A percentile compares a stretch with the other conserved stretches of the same genome.
These are phyloP conservation scores for Ecliptopera silaceata DNA, from an alignment of 2,888 invertebrate species.

Conservation along the genomic window DNA sequence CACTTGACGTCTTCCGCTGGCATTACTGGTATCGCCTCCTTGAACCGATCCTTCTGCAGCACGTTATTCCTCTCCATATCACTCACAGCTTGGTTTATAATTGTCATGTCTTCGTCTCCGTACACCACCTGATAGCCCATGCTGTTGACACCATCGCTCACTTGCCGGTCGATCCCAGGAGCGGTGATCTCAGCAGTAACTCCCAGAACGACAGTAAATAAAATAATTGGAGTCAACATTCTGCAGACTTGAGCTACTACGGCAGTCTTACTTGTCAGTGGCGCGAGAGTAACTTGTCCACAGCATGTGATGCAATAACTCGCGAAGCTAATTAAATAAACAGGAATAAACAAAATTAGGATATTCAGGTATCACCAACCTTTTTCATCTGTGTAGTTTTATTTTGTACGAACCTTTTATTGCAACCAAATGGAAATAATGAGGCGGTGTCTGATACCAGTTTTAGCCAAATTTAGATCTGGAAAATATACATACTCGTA, in stretches of 20 bases:
- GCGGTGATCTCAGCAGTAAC: constrained; percentile 43
- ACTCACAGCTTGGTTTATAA: constrained; percentile 61
- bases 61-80: constrained; percentile 53
- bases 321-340: constrained; percentile 57
- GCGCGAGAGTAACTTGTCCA: constrained; percentile 35
- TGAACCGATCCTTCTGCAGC: constrained; percentile 49
- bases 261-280: constrained; percentile 30
- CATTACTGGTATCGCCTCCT: constrained; percentile 54
- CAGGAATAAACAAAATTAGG: constrained; percentile 54
- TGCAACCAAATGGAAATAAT: not conserved
- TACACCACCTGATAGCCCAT: constrained; percentile 59
- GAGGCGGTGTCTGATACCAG: constrained; percentile 6
- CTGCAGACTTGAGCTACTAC: constrained; percentile 11
- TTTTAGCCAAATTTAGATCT: constrained; percentile 17
- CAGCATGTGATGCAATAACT: constrained; percentile 52
- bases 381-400: constrained; percentile 25
- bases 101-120: constrained; percentile 62
- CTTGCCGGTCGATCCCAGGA: constrained; percentile 51
- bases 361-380: constrained; percentile 47
- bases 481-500: constrained; percentile 6
- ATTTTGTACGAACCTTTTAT: constrained; percentile 4
- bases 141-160: constrained; percentile 58
- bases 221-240: constrained; percentile 33
- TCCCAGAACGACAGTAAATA: constrained; percentile 33
- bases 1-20: constrained; percentile 69